Percentiles rank a stretch among this genome's conserved stretches.
These are phyloP conservation scores for Stictocephala bisonia DNA, from an alignment of 2,888 invertebrate genomes.

Conservation along the genomic window DNA sequence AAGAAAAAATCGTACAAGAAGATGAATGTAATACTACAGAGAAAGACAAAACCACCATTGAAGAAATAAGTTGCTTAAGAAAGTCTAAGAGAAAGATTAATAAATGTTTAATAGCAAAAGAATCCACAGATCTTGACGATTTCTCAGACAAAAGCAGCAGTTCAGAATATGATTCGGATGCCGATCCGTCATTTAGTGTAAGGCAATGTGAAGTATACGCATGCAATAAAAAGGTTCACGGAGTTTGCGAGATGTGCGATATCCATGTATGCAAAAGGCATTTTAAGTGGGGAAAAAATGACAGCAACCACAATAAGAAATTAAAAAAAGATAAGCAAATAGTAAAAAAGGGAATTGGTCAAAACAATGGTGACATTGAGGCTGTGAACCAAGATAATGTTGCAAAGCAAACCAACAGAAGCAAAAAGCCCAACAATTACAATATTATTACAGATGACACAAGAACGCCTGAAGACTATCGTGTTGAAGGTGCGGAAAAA, in stretches of 20 bases:
- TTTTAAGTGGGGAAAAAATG: neutral
- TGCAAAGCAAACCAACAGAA: too few relatives aligned
- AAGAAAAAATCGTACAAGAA: too few relatives aligned
- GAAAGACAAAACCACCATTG: too few relatives aligned
- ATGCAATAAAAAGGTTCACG: neutral
- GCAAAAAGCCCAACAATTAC: neutral
- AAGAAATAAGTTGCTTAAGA: too few relatives aligned
- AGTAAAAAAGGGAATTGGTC: neutral
- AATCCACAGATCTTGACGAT: neutral
- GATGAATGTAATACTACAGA: too few relatives aligned
- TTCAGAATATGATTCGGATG: slow-evolving; percentile 11
- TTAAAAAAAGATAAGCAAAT: neutral
- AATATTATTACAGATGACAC: neutral
- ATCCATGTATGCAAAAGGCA: neutral
- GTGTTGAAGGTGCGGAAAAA: neutral
- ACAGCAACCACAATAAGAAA: neutral
- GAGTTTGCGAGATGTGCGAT: neutral
- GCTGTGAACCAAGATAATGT: neutral
- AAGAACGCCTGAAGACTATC: neutral
- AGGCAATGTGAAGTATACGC: neutral
- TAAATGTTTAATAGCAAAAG: neutral
- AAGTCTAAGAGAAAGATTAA: too few relatives aligned
- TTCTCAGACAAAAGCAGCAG: neutral
- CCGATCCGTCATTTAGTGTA: neutral
- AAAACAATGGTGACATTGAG: neutral